Base-by-base conservation (phyloP, 2,797 vertebrate genomes). In the Sorex maritimensis region DNA sequence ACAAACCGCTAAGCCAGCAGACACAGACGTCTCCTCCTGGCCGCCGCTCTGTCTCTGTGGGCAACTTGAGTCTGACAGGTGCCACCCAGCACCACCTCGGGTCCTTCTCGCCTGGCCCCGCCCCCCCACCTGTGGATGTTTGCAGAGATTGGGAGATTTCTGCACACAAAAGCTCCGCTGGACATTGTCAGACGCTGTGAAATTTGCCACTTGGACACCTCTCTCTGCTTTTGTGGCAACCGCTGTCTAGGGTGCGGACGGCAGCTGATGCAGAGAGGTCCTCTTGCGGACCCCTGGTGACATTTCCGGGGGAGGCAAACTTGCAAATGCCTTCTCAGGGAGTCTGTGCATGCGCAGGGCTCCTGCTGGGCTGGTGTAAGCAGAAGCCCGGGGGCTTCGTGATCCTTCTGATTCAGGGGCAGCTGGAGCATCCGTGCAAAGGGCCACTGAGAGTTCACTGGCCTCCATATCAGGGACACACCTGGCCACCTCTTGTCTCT, bases 1-100 rank as follows among this genome's bases (percentile, higher is more conserved):
- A 58, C 69, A 94, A 24, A 38, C 79, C 84, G 30, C 79, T 84
- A 38, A 84, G 78, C 78, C n/a, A 63, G 91, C 88, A 78, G 82
- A 24, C 44, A 3, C 23, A 15, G 26, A 15, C 2, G 9, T 38
- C 93, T 90, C 86, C 86, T 30, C 46, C 30, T 21, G 78, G 75
- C 86, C 14, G 72, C 83, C 1, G 0, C 58, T 24, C 44, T 0
- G 21, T 58, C 13, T 88, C 72, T 68, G 65, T 1, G 14, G 14
- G 67, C 73, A 30, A 5, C 5, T 26, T 10, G 13, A 67, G 49
- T 10, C 21, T 63, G 92, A 86, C 83, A 77, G 90, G 87, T 88
- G 93, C 24, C 3, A 4, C 72, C 13, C 26, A 58, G 61, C 83
- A 21, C 55, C 52, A 30, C 63, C 0, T 21, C 17, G 41, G 28